Conservation (phyloP, 2,797 vertebrate species). For the Centropyge bicolor region DNA sequence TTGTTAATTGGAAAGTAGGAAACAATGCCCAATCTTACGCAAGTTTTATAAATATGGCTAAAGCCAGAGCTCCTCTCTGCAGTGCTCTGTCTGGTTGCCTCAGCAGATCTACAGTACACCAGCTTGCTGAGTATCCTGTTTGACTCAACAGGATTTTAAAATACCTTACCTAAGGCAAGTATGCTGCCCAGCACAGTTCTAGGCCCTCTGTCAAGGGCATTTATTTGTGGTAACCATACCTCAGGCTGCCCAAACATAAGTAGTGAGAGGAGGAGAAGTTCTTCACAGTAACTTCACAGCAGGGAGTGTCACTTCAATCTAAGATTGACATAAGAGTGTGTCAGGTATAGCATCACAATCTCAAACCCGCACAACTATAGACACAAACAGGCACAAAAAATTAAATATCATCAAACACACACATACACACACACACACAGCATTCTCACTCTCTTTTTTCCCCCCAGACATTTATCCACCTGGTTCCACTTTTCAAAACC, state of each 20-base stretch:
- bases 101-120: background rate
- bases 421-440: background rate
- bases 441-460: background rate
- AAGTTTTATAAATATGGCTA: constrained; percentile 33
- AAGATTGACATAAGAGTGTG: constrained; percentile 41
- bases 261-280: constrained; percentile 44
- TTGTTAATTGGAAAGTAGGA: constrained; percentile 17
- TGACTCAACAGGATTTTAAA: constrained; percentile 27
- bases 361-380: constrained; percentile 25
- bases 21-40: constrained; percentile 22
- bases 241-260: constrained; percentile 24
- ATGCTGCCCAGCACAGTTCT: background rate
- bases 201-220: constrained; percentile 5
- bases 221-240: constrained; percentile 12
- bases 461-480: constrained; percentile 32
- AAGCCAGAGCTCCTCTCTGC: constrained; percentile 23
- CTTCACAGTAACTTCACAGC: constrained; percentile 50
- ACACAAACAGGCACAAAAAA: constrained; percentile 49
- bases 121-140: constrained; percentile 2
- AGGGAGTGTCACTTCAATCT: constrained; percentile 60
- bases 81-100: constrained; percentile 38
- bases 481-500: constrained; percentile 22
- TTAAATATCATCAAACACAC: constrained; percentile 36
- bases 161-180: constrained; percentile 18
- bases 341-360: constrained; percentile 48